phyloP scores from a whole-genome alignment of 2,888 invertebrate genomes.

The Pediacus dermestoides region DNA sequence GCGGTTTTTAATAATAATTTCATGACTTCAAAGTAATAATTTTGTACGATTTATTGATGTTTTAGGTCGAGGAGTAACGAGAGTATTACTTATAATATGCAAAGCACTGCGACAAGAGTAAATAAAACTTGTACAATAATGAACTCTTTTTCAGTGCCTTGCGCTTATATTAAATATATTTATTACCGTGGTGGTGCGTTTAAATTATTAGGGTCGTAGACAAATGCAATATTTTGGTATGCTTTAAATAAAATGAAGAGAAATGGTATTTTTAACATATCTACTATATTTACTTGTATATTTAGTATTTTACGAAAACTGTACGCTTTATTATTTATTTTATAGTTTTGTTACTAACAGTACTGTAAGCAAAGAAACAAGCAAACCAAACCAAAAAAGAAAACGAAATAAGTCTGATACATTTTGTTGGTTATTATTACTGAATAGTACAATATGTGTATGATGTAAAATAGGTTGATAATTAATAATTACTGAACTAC shows the following conservation, averaged over 20 bases:
- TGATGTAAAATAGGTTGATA: not conserved
- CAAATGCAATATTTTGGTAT: slow-evolving; percentile 34
- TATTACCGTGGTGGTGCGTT: too few relatives aligned
- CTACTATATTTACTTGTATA: slow-evolving; percentile 26
- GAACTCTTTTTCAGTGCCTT: too few relatives aligned
- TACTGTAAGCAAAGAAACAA: slow-evolving; percentile 17
- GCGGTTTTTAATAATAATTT: too few relatives aligned
- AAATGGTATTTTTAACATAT: slow-evolving; percentile 33
- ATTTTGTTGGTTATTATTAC: slow-evolving; percentile 27
- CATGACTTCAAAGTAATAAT: too few relatives aligned
- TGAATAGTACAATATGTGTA: slow-evolving; percentile 27
- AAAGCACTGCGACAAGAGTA: too few relatives aligned
- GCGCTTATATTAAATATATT: too few relatives aligned
- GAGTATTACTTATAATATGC: too few relatives aligned
- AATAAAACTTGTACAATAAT: too few relatives aligned
- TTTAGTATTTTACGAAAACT: slow-evolving; percentile 12
- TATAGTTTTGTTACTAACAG: slow-evolving; percentile 28
- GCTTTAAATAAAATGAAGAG: slow-evolving; percentile 26
- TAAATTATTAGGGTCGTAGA: too few relatives aligned
- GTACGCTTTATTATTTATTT: slow-evolving; percentile 30
- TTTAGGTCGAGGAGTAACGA: too few relatives aligned
- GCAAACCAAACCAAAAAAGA: slow-evolving; percentile 10
- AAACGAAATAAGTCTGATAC: slow-evolving; percentile 30
- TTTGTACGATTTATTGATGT: too few relatives aligned
- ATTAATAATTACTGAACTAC: too few relatives aligned